Evolutionary conservation across 1,140 invertebrate genomes (phyloP), one percentile per base, ranked within the genome.

Genomic region (Tribolium madens): DNA sequence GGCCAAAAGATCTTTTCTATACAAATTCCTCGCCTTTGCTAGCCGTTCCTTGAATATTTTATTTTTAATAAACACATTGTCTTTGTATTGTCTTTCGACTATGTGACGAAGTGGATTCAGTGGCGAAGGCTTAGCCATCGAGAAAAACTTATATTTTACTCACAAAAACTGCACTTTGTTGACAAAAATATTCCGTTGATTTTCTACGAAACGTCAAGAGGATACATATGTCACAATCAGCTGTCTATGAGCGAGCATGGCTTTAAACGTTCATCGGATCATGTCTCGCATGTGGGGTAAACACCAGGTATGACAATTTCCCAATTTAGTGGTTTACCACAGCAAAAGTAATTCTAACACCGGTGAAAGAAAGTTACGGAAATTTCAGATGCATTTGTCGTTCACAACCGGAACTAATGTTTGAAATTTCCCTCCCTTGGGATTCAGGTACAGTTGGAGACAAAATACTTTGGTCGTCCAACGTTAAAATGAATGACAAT

Each of bases 1-100:
- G 26, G 93, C 93, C 73, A 92, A 88, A 12, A 98, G 88, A 89
- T 98, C 94, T 80, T 94, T 94, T 69, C 93, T 90, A 85, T 93
- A 97, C 12, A 97, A 88, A 86, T 92, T 94, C 83, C 90, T 90
- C 0, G 92, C 92, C 53, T 86, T 86, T 18, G 87, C 85, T 46
- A 94, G 86, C 68, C 92, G 89, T 64, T 91, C 89, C 78, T 88
- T 88, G 79, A 93, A 90, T 26, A 94, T 87, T 50, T 88, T 86
- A 77, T 88, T 87, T 80, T 87, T 87, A 75, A 89, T 85, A 77
- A 86, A 76, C 76, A 86, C 68, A 75, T 83, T 85, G 75, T 87
- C 85, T 78, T 87, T 84, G 75, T 88, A 88, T 81, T 89, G 87
- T 82, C 89, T 86, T 7, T 86, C 83, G n/a, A 88, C 57, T 18